These are phyloP conservation scores for Anarhynchus alexandrinus DNA, from an alignment of 2,113 vertebrate species.

Conservation along the genomic window DNA sequence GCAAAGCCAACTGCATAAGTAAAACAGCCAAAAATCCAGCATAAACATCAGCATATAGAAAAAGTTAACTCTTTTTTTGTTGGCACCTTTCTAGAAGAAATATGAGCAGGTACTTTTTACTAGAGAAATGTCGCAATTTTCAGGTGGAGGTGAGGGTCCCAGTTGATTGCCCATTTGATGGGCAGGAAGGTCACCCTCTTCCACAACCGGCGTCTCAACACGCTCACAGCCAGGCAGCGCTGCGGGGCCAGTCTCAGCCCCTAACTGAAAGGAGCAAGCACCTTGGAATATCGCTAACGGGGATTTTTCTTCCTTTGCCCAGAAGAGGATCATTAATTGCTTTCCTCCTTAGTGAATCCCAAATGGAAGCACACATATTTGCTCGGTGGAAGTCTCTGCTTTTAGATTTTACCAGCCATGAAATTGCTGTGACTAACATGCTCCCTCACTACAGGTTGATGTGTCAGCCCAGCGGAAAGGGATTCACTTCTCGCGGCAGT, in stretches of 20 bases:
- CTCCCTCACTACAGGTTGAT: not conserved
- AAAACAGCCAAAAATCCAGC: not conserved
- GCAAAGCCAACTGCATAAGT: not conserved
- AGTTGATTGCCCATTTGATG: accelerated
- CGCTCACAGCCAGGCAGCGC: not conserved
- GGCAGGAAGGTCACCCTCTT: not conserved
- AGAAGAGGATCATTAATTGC: not conserved
- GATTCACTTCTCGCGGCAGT: accelerated
- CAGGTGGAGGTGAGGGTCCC: not conserved
- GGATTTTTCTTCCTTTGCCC: not conserved
- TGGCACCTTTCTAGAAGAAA: not conserved
- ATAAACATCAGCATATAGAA: not conserved
- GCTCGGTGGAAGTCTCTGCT: not conserved
- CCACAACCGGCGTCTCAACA: not conserved
- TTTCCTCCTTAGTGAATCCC: not conserved
- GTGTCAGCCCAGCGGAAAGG: not conserved
- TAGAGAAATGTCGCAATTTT: not conserved
- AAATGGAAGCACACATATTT: not conserved
- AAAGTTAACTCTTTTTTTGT: not conserved
- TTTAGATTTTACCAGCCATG: not conserved
- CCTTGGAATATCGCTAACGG: accelerated
- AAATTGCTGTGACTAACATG: not conserved
- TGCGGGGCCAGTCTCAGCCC: not conserved
- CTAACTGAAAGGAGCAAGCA: accelerated
- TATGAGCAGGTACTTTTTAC: accelerated